Conservation (phyloP, 2,888 invertebrate species). For the Seira ritae region DNA sequence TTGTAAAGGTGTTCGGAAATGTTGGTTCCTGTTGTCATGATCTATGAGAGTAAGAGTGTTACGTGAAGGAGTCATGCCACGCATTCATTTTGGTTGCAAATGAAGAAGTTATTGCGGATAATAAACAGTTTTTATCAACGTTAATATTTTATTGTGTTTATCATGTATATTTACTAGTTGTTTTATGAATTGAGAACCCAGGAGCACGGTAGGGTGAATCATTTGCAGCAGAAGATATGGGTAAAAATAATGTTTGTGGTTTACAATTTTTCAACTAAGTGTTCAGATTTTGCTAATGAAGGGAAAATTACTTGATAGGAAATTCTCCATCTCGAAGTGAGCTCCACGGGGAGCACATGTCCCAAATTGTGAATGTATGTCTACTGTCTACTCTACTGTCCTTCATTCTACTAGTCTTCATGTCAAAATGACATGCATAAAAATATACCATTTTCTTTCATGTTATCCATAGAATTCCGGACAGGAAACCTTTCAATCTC, state of each 20-base stretch:
- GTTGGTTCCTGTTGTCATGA: background rate
- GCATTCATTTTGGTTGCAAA: background rate
- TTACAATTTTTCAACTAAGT: too few species aligned
- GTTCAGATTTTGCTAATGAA: too few species aligned
- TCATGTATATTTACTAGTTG: too few species aligned
- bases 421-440: background rate
- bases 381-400: too few species aligned
- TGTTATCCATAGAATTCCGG: slow-evolving; percentile 21
- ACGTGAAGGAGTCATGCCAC: background rate
- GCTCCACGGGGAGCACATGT: slow-evolving; percentile 58
- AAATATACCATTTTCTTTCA: background rate
- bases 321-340: slow-evolving; percentile 57
- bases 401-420: too few species aligned
- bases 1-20: background rate
- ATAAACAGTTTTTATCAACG: too few species aligned
- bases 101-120: background rate
- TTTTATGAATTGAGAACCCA: too few species aligned
- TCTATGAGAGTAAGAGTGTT: background rate
- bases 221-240: background rate
- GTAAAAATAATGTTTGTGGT: too few species aligned
- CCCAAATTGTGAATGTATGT: slow-evolving; percentile 43
- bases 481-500: slow-evolving; percentile 48
- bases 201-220: too few species aligned
- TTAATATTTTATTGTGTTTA: too few species aligned
- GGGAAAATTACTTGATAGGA: slow-evolving; percentile 21